Conservation (phyloP, 2,113 vertebrate genomes). For the Jacana jacana region DNA sequence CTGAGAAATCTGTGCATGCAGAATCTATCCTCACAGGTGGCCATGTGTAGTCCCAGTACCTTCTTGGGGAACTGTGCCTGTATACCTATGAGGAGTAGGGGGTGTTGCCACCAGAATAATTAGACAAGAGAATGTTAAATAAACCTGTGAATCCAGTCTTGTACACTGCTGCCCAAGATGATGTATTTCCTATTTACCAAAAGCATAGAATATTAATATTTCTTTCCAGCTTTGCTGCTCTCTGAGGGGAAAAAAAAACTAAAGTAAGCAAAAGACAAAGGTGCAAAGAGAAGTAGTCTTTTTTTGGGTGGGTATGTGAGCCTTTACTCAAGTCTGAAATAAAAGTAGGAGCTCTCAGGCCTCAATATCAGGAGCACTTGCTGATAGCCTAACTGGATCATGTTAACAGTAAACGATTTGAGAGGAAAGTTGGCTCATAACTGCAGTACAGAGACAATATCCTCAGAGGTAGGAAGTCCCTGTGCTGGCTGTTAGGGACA, state of each 20-base stretch:
- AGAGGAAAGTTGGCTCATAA: background rate
- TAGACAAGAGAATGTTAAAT: background rate
- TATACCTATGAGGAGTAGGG: background rate
- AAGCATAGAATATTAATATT: background rate
- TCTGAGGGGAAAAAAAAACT: background rate
- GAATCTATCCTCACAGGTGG: background rate
- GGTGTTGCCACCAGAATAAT: background rate
- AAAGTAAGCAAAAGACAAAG: background rate
- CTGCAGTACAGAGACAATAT: background rate
- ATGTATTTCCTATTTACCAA: background rate
- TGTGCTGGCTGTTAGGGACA: background rate
- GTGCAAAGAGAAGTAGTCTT: background rate
- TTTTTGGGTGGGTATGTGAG: background rate
- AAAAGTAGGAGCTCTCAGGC: background rate
- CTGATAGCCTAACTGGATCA: background rate
- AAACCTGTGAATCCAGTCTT: background rate
- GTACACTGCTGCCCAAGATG: background rate
- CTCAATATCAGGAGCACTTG: background rate
- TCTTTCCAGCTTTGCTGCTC: background rate
- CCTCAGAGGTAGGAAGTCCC: background rate
- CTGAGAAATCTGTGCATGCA: background rate
- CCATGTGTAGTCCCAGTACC: background rate
- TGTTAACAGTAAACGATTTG: background rate
- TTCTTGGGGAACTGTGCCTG: background rate
- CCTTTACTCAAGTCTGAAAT: background rate